These are phyloP conservation scores for Apocheima hispidaria DNA, from an alignment of 2,888 invertebrate genomes.

Conservation along the genomic window DNA sequence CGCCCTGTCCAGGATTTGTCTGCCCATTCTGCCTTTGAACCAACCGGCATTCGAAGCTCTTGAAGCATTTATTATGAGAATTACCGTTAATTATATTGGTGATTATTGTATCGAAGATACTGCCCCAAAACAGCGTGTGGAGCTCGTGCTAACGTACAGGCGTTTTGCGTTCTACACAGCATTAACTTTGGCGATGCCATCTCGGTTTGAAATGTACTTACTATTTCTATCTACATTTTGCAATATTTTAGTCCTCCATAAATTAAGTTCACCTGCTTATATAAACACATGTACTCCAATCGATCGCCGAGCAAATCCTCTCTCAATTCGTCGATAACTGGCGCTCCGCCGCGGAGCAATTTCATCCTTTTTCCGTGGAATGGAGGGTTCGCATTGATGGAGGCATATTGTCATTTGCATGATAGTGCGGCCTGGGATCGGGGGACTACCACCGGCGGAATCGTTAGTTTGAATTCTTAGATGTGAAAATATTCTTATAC, in stretches of 20 bases:
- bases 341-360: slow-evolving; percentile 25
- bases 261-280: slow-evolving; percentile 3
- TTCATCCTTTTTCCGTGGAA: slow-evolving; percentile 36
- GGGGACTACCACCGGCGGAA: slow-evolving; percentile 22
- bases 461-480: background rate
- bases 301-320: slow-evolving; percentile 28
- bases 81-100: no score
- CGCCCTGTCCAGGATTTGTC: no score
- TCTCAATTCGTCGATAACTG: slow-evolving; percentile 23
- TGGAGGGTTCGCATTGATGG: slow-evolving; percentile 37
- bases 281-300: slow-evolving; percentile 9
- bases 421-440: slow-evolving; percentile 44
- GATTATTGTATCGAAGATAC: no score
- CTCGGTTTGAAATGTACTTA: no score
- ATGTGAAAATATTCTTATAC: background rate
- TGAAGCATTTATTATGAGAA: no score
- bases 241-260: background rate
- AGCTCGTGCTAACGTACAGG: no score
- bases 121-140: no score
- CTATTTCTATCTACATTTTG: background rate
- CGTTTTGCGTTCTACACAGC: no score
- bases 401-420: slow-evolving; percentile 59
- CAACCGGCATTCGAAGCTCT: no score
- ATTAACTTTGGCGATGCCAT: no score
- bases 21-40: no score